Base-by-base conservation (phyloP, 2,888 invertebrate genomes). In the Apantesis nais region DNA sequence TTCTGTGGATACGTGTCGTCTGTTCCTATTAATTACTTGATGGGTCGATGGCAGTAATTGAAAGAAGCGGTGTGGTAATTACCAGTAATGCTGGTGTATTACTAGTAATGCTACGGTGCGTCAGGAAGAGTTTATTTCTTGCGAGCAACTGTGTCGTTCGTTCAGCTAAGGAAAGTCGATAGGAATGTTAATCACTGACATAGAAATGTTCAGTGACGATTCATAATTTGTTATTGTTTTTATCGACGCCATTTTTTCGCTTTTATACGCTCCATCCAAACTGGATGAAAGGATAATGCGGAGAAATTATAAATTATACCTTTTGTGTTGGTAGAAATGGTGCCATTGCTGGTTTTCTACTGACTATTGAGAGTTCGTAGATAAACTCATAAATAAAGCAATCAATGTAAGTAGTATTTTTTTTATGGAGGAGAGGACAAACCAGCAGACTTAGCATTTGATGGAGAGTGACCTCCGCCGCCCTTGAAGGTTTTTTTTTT, bases 21-120 rank as follows among this genome's bases (percentile, higher is more conserved):
- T 25, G 12, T 62, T 66, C 31, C 66, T 65, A 81, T 79, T 81
- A 74, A 74, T 79, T 75, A 75, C 75, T 74, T 75, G 80, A 79
- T 75, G 71, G 60, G 68, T 41, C 67, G 72, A 71, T 73, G 73
- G 71, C 66, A 70, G 73, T 73, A 77, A 75, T 77, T 70, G 72
- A 63, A 73, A 73, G 70, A 77, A 61, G 60, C 61, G 70, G 74
- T 74, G 76, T 73, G 68, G 62, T 78, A 83, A 80, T 77, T 74
- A 73, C n/a, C 58, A 55, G 52, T 63, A 67, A 83, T 70, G 52
- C 31, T 62, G 11, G 66, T 66, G 55, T 70, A 66, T 81, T 76
- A 78, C 72, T 25, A 29, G 67, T 79, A 74, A 71, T 68, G 67
- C 71, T 61, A 71, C 61, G 62, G 70, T 71, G 62, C 61, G 65